Base-by-base conservation (phyloP, 1,140 invertebrate species). In the Drosophila ironensis region DNA sequence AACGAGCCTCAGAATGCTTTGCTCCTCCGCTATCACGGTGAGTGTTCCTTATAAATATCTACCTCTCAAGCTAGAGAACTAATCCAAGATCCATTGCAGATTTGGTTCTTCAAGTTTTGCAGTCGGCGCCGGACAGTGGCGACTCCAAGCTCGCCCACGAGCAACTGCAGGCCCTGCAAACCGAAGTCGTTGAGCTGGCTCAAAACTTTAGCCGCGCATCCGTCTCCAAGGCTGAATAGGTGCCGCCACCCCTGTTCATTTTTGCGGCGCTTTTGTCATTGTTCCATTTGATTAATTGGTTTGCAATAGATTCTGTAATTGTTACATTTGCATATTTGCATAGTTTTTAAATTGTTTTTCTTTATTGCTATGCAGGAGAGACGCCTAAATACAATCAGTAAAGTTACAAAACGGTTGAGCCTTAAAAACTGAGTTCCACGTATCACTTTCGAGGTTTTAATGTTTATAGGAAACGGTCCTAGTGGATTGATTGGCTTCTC, bases 1-100 rank as follows among this genome's bases (percentile, higher is more conserved):
- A 92, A 92, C 54, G 89, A 91, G 12, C 93, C 95, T 2, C 92
- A 94, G 38, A 92, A 92, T 81, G 74, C 91, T 6, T 82, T 92
- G 30, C 90, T 98, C 2, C 91, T 92, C 11, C 91, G 91, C 42
- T 97, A 95, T 90, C 95, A 98, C 92, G 96, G 96, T 97, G n/a
- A 37, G 64, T 68, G 27, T 28, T 9, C 9, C 3, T n/a, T 6
- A n/a, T n/a, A n/a, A n/a, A n/a, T n/a, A n/a, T n/a, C n/a, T n/a
- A n/a, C n/a, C n/a, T n/a, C n/a, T n/a, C n/a, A n/a, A n/a, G n/a
- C n/a, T n/a, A n/a, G n/a, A n/a, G n/a, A n/a, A n/a, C n/a, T n/a
- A n/a, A n/a, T n/a, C n/a, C n/a, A 1, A 12, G 12, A 2, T 7
- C 7, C 7, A 7, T 47, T 53, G 1, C 69, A 93, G 93, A 93